Evolutionary conservation across 2,888 invertebrate genomes (phyloP), one percentile per base, ranked within the genome.

Genomic region (Chymomyza amoena): DNA sequence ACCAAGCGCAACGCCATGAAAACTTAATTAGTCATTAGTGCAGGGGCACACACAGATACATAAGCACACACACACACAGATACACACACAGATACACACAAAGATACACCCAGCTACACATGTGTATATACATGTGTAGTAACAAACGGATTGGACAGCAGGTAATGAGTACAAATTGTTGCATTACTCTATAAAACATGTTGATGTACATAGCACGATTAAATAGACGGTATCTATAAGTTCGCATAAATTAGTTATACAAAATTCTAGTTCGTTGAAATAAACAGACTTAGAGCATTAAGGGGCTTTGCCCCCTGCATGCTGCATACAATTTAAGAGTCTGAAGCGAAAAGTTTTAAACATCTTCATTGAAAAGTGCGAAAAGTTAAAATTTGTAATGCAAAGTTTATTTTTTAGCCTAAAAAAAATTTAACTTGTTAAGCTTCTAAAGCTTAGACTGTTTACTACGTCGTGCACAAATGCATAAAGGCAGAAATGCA

Each of bases 21-120:
- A 86, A 85, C 84, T 87, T 84, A 84, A 84, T 84, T 84, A 84
- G 84, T 86, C 84, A 81, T 86, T 86, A 87, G 88, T 84, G 81
- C 75, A 70, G 72, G 80, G 69, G 70, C 71, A 79, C 79, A 76
- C 76, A 78, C 66, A 79, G 73, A 77, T 73, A 54, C 72, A 62
- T 45, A 65, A 56, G 65, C 51, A 68, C 66, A 25, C 52, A 51
- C 63, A 62, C 50, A 39, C 56, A 52, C 51, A 25, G n/a, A n/a
- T n/a, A 36, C 18, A 39, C 36, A 67, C 65, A 64, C 59, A 69
- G 16, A n/a, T n/a, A n/a, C n/a, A n/a, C 51, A 68, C 66, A 25
- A 45, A 51, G 61, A 62, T 36, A 39, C 56, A 52, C 51, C 3
- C 28, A 57, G 50, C 56, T 54, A 60, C n/a, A 51, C 25, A 32